Evolutionary conservation across 2,113 vertebrate genomes (phyloP), one percentile per base, ranked within the genome.

Genomic region (Passer domesticus): DNA sequence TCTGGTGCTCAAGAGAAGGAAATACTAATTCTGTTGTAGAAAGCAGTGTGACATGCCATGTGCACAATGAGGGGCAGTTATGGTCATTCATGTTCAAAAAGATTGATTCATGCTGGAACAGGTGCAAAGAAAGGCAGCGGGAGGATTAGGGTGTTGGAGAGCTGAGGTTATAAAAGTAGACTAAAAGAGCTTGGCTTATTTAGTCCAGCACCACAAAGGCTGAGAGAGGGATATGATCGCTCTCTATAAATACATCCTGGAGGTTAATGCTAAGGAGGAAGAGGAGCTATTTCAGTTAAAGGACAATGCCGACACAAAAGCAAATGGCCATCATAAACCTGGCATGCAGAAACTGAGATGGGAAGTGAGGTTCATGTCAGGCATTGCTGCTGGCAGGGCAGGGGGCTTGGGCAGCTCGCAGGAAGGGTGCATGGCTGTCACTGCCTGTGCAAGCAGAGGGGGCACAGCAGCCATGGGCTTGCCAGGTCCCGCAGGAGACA

Each of bases 211-310:
- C 83, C 89, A 89, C 0, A 94, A 96, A 96, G 92, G 89, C 91
- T 84, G 91, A 78, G 92, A 79, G 79, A 81, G 95, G 95, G 94
- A 94, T 95, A 92, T 89, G 94, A 95, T 96, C 3, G 76, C 83
- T 72, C 86, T 90, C 95, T 96, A 96, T 93, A 97, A 96, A 97
- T 97, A 96, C 81, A 94, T 91, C 69, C 87, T 87, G 66, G 95
- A 89, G 94, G 91, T 78, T 97, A 94, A 90, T 5, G 73, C 92
- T 96, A 87, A 96, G 95, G 94, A 96, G 89, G 94, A 95, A 97
- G 92, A 97, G 87, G 74, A 94, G 96, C 81, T 96, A 96, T 96
- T 96, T 95, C 84, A 94, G 94, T 95, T 92, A 95, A 92, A 94
- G 94, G 94, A 97, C 95, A 89, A 95, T 85, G 91, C 87, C 96